Percentiles rank a stretch among this genome's conserved stretches.
Conservation (phyloP, 2,888 invertebrate species). For the Strigamia maritima region DNA sequence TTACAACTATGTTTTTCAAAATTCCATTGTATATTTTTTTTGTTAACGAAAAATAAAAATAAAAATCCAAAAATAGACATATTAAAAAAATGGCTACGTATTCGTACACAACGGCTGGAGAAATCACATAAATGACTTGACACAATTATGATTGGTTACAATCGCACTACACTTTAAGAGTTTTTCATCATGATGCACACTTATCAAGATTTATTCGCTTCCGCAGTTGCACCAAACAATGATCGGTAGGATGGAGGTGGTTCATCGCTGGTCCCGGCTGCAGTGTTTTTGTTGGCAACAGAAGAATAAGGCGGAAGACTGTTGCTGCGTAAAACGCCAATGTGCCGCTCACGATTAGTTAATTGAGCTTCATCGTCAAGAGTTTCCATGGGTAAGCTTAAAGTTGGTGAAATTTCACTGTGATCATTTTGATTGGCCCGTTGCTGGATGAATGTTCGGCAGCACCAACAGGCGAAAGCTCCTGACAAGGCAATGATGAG, state of each 20-base stretch:
- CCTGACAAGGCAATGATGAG: constrained; percentile 28
- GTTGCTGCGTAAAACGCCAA: background rate
- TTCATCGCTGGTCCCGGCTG: background rate
- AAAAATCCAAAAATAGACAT: background rate
- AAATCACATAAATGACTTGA: background rate
- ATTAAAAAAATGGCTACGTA: too few species aligned
- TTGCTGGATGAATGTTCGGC: constrained; percentile 8
- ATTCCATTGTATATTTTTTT: background rate
- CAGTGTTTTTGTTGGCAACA: constrained; percentile 5
- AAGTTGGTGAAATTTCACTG: background rate
- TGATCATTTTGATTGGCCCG: background rate
- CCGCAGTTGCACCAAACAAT: background rate
- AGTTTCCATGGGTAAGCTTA: background rate
- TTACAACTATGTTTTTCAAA: background rate
- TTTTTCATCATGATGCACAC: background rate
- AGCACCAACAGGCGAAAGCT: constrained; percentile 35
- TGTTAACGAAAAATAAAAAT: background rate
- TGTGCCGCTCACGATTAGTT: background rate
- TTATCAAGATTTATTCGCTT: constrained; percentile 9
- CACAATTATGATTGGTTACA: background rate
- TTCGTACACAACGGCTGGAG: background rate
- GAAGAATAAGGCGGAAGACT: constrained; percentile 31
- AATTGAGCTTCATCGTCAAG: background rate
- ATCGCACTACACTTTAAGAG: background rate
- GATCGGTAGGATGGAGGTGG: constrained; percentile 16